phyloP scores from a whole-genome alignment of 2,888 invertebrate genomes.

The Pollenia griseotomentosa region DNA sequence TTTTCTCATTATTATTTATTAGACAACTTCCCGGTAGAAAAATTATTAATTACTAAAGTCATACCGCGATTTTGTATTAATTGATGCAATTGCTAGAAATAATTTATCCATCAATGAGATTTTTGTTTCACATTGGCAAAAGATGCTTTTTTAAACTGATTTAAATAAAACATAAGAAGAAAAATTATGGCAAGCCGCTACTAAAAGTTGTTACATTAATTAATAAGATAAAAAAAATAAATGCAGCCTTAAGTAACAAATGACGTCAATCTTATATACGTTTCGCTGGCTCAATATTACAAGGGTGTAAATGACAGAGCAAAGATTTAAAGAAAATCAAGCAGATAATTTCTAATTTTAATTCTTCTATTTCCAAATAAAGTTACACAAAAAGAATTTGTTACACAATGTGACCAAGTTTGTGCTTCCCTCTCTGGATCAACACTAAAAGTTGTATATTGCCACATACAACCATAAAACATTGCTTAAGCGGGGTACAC shows the following conservation, averaged over 20 bases:
- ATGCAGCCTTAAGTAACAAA: conserved; percentile 4
- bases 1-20: background rate
- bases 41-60: conserved; percentile 12
- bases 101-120: background rate
- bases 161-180: background rate
- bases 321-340: no score
- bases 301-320: no score
- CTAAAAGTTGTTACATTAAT: conserved; percentile 7
- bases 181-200: background rate
- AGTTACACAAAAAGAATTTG: no score
- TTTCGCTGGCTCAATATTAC: background rate
- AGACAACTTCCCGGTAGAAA: background rate
- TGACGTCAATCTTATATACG: background rate
- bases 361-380: no score
- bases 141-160: background rate
- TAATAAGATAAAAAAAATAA: background rate
- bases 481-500: no score
- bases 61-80: conserved; percentile 31
- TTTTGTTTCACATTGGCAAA: background rate
- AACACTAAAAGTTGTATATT: no score
- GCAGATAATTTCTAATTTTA: no score
- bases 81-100: conserved; percentile 42
- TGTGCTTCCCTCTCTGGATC: no score
- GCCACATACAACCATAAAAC: no score
- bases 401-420: no score